phyloP scores from a whole-genome alignment of 2,888 invertebrate genomes.

The Itoplectis maculator region DNA sequence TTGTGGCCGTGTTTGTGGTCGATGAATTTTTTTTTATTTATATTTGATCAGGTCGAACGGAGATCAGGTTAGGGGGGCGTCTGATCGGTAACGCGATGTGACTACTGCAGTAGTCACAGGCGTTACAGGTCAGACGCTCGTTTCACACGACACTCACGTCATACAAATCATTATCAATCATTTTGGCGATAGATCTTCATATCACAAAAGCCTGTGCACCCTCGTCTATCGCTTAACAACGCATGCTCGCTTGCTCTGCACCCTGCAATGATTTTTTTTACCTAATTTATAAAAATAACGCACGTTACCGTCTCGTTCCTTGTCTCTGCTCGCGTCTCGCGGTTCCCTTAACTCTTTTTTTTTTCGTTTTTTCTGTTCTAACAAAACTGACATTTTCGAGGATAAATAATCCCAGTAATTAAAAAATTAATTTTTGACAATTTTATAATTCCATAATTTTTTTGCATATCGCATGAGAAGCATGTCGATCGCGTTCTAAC shows the following conservation, averaged over 20 bases:
- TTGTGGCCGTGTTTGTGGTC: neutral
- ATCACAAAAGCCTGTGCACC: constrained; percentile 55
- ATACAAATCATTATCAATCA: constrained; percentile 28
- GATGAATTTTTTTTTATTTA: no score
- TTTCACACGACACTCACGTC: constrained; percentile 16
- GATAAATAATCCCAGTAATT: neutral
- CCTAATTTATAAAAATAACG: constrained; percentile 20
- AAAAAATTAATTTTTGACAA: neutral
- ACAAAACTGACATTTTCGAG: constrained; percentile 45
- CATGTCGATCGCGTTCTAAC: constrained; percentile 36
- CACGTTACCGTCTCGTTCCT: constrained; percentile 44
- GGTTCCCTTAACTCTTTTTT: constrained; percentile 27
- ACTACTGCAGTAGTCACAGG: constrained; percentile 26
- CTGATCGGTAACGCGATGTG: neutral
- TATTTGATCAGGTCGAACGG: neutral
- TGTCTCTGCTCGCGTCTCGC: constrained; percentile 22
- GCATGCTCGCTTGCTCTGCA: constrained; percentile 61
- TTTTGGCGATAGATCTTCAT: constrained; percentile 51
- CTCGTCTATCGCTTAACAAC: constrained; percentile 52
- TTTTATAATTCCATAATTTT: neutral
- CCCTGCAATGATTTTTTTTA: constrained; percentile 49
- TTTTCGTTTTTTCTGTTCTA: constrained; percentile 44
- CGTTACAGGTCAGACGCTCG: constrained; percentile 25
- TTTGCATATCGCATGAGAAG: constrained; percentile 22
- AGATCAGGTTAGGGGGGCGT: neutral